Evolutionary conservation across 64 coral and sea anemone genomes (phyloP), one percentile per base, ranked within the genome.

Genomic region (Dendrophyllia cribrosa): DNA sequence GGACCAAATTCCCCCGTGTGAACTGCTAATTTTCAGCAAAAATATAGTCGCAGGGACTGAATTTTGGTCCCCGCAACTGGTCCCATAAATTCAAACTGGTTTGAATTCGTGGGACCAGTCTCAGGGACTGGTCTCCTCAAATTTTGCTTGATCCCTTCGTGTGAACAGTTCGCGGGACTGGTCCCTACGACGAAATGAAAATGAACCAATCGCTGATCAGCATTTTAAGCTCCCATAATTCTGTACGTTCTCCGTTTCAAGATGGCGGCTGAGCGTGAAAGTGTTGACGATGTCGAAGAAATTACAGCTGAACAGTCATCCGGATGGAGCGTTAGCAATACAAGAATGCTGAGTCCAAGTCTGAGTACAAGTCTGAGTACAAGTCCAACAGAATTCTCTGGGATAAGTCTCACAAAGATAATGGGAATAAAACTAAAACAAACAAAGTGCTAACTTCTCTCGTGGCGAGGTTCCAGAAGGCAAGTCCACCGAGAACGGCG

Each of bases 31-130:
- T 75, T 75, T 75, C 49, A 44, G 43, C 72, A 49, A 75, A 75
- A 75, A 75, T 75, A 7, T 75, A 75, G 72, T 75, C 72, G 72
- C 72, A n/a, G n/a, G n/a, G n/a, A n/a, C n/a, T n/a, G n/a, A n/a
- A n/a, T n/a, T n/a, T n/a, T n/a, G n/a, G n/a, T 48, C 43, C 72
- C 43, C 19, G 72, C 70, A 44, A 75, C 43, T 75, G 15, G 72
- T 75, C 43, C 72, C 72, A 67, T 21, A 21, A 25, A 67, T 67
- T 75, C 72, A 75, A 75, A 75, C 34, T 47, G 72, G 72, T 75
- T 47, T 75, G 72, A 75, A 75, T 75, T 48, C 16, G 11, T 75
- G 72, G 72, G 72, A 72, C 23, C n/a, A n/a, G n/a, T n/a, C n/a
- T n/a, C n/a, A n/a, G n/a, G n/a, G n/a, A n/a, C n/a, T n/a, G n/a